Conservation (phyloP, 2,888 invertebrate genomes). For the Linnaemya vulpina region DNA sequence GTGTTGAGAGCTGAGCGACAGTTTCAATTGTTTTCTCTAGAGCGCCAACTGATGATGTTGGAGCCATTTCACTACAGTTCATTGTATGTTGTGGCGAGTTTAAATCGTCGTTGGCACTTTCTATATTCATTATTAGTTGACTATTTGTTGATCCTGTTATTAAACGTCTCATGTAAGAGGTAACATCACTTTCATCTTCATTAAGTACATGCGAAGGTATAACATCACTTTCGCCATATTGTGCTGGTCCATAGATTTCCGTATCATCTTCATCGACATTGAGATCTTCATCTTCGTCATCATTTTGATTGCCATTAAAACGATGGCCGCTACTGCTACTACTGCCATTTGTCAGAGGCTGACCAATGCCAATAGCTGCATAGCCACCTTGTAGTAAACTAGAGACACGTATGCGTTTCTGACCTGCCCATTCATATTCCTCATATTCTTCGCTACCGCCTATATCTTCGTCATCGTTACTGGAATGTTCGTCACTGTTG, state of each 20-base stretch:
- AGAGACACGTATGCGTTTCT: constrained; percentile 90
- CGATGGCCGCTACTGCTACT: constrained; percentile 71
- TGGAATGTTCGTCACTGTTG: constrained; percentile 75
- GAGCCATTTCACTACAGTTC: constrained; percentile 35
- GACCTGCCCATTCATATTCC: constrained; percentile 96
- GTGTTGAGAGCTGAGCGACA: constrained; percentile 58
- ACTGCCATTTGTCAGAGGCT: constrained; percentile 74
- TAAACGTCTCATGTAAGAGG: constrained; percentile 80
- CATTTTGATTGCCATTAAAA: constrained; percentile 59
- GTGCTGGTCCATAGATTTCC: constrained; percentile 92
- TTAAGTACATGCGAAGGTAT: constrained; percentile 83
- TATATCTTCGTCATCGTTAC: constrained; percentile 88
- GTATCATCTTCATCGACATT: constrained; percentile 95
- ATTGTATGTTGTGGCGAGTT: constrained; percentile 28
- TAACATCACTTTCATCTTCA: constrained; percentile 77
- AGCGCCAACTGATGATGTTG: not conserved
- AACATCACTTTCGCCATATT: constrained; percentile 91
- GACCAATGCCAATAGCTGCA: constrained; percentile 84
- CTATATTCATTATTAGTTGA: constrained; percentile 21
- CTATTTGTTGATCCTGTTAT: constrained; percentile 75
- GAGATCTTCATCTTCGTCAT: constrained; percentile 87
- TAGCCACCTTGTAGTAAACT: constrained; percentile 88
- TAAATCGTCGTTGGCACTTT: constrained; percentile 41
- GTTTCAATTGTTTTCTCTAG: constrained; percentile 37
- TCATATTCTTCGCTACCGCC: constrained; percentile 88